A percentile compares a stretch with the other conserved stretches of the same genome.
These are phyloP conservation scores for Psittacula echo DNA, from an alignment of 2,797 vertebrate genomes.

Conservation along the genomic window DNA sequence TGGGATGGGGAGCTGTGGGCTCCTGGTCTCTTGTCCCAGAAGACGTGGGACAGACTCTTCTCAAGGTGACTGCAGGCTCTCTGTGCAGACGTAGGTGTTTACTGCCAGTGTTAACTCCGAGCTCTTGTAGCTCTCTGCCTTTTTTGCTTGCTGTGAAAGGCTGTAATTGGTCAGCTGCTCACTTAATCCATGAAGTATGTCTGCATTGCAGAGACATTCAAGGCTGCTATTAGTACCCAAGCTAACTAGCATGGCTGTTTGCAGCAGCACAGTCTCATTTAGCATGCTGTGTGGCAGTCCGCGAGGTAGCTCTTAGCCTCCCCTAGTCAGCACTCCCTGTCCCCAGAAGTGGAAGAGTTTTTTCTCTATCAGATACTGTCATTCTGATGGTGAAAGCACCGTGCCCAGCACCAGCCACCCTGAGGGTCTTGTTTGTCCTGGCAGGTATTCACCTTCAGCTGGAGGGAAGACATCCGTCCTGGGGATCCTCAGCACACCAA, in stretches of 20 bases:
- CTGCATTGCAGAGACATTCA: conserved; percentile 64
- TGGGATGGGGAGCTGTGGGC: background rate
- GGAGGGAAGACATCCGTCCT: conserved; percentile 93
- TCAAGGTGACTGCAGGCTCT: conserved; percentile 41
- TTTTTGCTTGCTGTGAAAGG: background rate
- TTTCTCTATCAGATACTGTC: background rate
- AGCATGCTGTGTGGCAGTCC: background rate
- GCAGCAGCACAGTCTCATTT: background rate
- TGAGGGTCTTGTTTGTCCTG: conserved; percentile 2
- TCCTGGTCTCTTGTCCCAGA: background rate
- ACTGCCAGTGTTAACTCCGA: background rate
- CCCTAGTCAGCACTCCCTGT: background rate
- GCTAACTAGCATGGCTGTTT: conserved; percentile 38
- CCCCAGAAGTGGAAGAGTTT: background rate
- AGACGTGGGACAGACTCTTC: background rate
- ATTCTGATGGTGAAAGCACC: background rate
- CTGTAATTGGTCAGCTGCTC: conserved; percentile 59
- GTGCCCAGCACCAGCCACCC: too few relatives aligned
- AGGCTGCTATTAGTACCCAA: background rate
- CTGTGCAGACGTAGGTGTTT: background rate
- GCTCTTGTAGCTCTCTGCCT: background rate
- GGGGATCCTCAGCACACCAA: conserved; percentile 95
- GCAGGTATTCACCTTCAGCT: conserved; percentile 93
- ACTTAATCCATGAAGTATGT: conserved; percentile 43
- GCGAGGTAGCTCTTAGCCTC: background rate